Base-by-base conservation (phyloP, 2,888 invertebrate species). In the Pseudoips prasinana region DNA sequence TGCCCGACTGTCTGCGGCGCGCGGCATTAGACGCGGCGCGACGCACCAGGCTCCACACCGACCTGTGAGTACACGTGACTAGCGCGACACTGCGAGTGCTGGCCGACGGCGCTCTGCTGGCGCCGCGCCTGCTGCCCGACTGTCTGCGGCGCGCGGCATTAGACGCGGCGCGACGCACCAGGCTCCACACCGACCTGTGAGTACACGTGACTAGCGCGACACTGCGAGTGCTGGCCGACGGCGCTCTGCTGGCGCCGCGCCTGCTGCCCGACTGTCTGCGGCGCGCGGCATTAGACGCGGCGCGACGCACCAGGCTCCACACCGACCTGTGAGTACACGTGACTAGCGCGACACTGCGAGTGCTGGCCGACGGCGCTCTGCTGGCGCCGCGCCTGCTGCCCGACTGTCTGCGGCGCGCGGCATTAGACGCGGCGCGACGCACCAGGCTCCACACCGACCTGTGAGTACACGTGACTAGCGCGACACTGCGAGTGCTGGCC, bases 361-460 rank as follows among this genome's bases (percentile, higher is more conserved):
- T n/a, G n/a, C n/a, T n/a, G n/a, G n/a, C n/a, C n/a, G n/a, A n/a
- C n/a, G n/a, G n/a, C n/a, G n/a, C n/a, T n/a, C n/a, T n/a, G n/a
- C n/a, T 18, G 18, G 18, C 18, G 6, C 4, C 18, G 6, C 18
- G 18, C 6, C 18, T 18, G 4, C 18, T 18, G 18, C 18, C 18
- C 4, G 4, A 18, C 18, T 18, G 18, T 18, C 18, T 18, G 18
- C 18, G 18, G 4, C 18, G 18, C 18, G 18, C 18, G 4, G 18
- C 18, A 6, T 6, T 18, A 3, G 18, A 6, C 4, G 18, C 18
- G 4, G 18, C 18, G 18, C 18, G 18, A 18, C 18, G 18, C 18
- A 18, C 7, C 23, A 8, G 30, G 7, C 30, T 23, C 22, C 14
- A 9, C 30, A 24, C 18, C 23, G 30, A 30, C 18, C 24, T 22